Percentiles rank a stretch among this genome's conserved stretches.
Evolutionary conservation across 2,113 vertebrate species (phyloP).

Genomic region (Onychostoma macrolepis): DNA sequence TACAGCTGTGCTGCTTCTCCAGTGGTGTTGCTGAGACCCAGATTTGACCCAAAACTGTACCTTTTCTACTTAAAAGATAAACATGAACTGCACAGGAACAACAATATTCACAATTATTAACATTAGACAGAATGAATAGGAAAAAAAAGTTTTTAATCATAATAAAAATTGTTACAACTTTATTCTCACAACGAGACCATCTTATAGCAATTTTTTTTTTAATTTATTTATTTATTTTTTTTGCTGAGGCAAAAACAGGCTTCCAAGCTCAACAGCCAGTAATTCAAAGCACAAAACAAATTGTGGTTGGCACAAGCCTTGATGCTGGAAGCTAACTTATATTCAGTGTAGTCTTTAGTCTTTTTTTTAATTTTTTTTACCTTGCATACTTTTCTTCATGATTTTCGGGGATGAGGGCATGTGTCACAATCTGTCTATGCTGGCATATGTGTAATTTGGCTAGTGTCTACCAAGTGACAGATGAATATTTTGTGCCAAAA

Average conservation of each 20-base stretch:
- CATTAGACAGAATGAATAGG: neutral
- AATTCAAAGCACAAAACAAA: neutral
- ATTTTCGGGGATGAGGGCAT: neutral
- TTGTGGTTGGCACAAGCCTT: neutral
- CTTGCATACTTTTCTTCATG: neutral
- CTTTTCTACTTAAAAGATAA: neutral
- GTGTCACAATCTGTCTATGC: neutral
- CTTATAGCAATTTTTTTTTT: neutral
- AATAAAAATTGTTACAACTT: neutral
- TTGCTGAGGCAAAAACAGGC: neutral
- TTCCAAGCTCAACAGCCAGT: neutral
- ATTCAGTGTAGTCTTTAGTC: neutral
- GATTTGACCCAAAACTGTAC: neutral
- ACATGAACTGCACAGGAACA: neutral
- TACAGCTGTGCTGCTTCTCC: conserved; percentile 11
- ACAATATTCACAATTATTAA: neutral
- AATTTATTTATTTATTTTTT: too few species aligned
- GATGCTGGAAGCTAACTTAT: neutral
- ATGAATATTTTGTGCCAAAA: neutral
- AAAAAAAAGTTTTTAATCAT: neutral
- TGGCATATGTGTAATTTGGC: conserved; percentile 12
- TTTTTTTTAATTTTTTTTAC: neutral
- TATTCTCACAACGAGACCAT: neutral
- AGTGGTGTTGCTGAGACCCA: neutral
- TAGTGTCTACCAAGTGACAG: conserved; percentile 1